Percentiles rank a stretch among this genome's conserved stretches.
These are phyloP conservation scores for Scalopus aquaticus DNA, from an alignment of 2,113 vertebrate species.

Conservation along the genomic window DNA sequence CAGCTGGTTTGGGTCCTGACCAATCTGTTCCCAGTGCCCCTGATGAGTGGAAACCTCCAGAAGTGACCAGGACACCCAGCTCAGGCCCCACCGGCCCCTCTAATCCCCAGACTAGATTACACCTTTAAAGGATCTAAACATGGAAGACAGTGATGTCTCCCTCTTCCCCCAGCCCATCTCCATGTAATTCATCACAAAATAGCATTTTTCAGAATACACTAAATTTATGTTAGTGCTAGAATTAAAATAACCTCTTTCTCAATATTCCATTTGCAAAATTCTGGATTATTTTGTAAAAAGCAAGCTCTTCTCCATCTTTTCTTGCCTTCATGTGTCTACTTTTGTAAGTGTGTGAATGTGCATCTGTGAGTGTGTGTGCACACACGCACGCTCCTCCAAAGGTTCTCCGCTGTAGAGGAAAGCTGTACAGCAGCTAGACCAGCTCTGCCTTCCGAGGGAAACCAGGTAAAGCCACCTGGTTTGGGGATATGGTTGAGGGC, in stretches of 20 bases:
- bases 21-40: neutral
- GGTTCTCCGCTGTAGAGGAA: neutral
- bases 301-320: neutral
- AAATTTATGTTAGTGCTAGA: neutral
- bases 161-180: neutral
- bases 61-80: neutral
- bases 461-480: neutral
- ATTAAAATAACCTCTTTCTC: neutral
- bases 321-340: too few species aligned
- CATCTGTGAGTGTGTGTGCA: neutral
- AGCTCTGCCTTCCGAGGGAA: neutral
- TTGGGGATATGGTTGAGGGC: neutral
- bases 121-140: neutral
- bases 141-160: too few species aligned
- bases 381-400: too few species aligned
- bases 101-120: neutral
- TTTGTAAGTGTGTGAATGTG: accelerated
- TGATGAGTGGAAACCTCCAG: neutral
- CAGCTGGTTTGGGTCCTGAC: neutral
- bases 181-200: neutral
- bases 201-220: neutral
- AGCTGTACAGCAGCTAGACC: too few species aligned
- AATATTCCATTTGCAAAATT: neutral
- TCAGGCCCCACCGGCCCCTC: neutral
- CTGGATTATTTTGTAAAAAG: neutral